Conservation (phyloP, 1,140 invertebrate genomes). For the Drosophila truncata region DNA sequence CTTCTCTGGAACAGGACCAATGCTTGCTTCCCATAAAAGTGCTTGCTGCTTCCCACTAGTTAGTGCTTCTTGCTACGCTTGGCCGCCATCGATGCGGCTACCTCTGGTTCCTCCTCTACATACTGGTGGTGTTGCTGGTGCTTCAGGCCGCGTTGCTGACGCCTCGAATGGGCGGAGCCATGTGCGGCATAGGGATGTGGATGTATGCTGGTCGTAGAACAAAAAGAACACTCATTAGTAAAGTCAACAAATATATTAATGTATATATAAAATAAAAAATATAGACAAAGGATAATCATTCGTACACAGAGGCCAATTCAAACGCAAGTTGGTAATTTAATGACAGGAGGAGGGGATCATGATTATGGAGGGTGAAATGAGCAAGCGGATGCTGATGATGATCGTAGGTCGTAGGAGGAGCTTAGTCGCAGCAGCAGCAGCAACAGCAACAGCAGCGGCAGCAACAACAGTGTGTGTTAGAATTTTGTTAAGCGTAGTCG, state of each 20-base stretch:
- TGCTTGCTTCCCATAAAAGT: slow-evolving; percentile 30
- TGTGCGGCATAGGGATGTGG: slow-evolving; percentile 70
- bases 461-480: slow-evolving; percentile 68
- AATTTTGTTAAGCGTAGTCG: slow-evolving; percentile 70
- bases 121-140: slow-evolving; percentile 50
- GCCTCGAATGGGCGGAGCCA: slow-evolving; percentile 47
- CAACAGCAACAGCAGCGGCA: slow-evolving; percentile 51
- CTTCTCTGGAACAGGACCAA: slow-evolving; percentile 21
- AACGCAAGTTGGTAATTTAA: slow-evolving; percentile 63
- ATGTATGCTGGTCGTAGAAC: slow-evolving; percentile 54
- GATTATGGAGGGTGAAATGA: slow-evolving; percentile 16
- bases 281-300: slow-evolving; percentile 53
- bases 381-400: slow-evolving; percentile 25
- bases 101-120: slow-evolving; percentile 25
- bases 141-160: slow-evolving; percentile 62
- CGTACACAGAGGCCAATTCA: slow-evolving; percentile 68
- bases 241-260: no score
- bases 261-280: slow-evolving; percentile 41
- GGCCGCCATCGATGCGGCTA: slow-evolving; percentile 32
- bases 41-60: slow-evolving; percentile 6
- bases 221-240: slow-evolving; percentile 11
- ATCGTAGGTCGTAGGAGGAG: slow-evolving; percentile 26
- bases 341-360: slow-evolving; percentile 33
- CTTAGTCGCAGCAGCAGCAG: not conserved
- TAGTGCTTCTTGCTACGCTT: slow-evolving; percentile 63